Conservation (phyloP, 2,888 invertebrate species). For the Drosophila flavopinicola region DNA sequence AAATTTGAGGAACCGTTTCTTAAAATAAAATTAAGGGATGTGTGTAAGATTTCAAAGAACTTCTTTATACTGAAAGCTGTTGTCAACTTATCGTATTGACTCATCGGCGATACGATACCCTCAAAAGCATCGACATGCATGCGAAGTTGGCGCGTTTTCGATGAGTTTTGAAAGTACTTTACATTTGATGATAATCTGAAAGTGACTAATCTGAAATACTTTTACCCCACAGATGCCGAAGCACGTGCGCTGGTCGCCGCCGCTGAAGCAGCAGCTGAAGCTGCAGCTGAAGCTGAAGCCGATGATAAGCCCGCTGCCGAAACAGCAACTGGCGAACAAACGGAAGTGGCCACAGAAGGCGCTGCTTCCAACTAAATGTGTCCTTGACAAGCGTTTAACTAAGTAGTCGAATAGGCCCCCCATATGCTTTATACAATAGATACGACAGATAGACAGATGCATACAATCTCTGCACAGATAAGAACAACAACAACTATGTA, state of each 20-base stretch:
- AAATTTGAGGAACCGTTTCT: no score
- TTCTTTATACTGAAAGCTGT: no score
- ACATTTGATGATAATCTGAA: neutral
- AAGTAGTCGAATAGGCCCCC: slow-evolving; percentile 31
- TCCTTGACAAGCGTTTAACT: slow-evolving; percentile 18
- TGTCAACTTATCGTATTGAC: no score
- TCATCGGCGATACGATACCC: no score
- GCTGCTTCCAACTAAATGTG: slow-evolving; percentile 42
- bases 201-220: neutral
- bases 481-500: slow-evolving; percentile 18
- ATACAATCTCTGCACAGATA: slow-evolving; percentile 16
- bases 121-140: neutral
- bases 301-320: slow-evolving; percentile 41
- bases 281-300: slow-evolving; percentile 29
- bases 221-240: slow-evolving; percentile 70
- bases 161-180: neutral
- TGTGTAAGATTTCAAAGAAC: no score
- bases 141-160: neutral
- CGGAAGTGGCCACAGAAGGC: slow-evolving; percentile 38
- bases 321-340: slow-evolving; percentile 44
- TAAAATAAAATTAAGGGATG: no score
- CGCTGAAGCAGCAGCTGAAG: slow-evolving; percentile 66
- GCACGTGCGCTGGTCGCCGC: slow-evolving; percentile 77
- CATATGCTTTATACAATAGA: slow-evolving; percentile 26
- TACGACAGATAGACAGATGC: slow-evolving; percentile 9